A percentile compares a stretch with the other conserved stretches of the same genome.
phyloP scores from a whole-genome alignment of 2,888 invertebrate genomes.

The Alloplasta piceator region DNA sequence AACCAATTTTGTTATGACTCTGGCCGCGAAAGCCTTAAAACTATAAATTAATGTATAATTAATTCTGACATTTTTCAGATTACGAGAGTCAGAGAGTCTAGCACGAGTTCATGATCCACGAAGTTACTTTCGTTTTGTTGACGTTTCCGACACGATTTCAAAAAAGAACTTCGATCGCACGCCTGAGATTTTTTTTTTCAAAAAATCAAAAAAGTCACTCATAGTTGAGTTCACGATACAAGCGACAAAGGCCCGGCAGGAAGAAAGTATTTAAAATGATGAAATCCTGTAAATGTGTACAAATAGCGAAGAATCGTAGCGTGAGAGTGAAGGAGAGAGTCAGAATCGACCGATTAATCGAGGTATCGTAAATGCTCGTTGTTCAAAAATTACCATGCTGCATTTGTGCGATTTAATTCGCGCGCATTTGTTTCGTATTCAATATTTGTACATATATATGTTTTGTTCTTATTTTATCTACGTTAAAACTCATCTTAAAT shows the following conservation, averaged over 20 bases:
- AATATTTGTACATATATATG: constrained; percentile 25
- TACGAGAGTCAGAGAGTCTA: constrained; percentile 61
- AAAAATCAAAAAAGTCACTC: constrained; percentile 18
- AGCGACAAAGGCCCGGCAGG: constrained; percentile 60
- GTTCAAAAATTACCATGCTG: constrained; percentile 44
- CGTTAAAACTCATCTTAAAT: constrained; percentile 36
- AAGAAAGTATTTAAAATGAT: constrained; percentile 38
- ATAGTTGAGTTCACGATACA: constrained; percentile 52
- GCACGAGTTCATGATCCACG: constrained; percentile 23
- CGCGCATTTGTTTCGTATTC: constrained; percentile 5
- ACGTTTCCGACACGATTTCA: constrained; percentile 15
- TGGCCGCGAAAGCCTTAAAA: no score
- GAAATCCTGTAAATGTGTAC: constrained; percentile 71
- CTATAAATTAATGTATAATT: no score
- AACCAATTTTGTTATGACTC: no score
- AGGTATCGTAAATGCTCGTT: constrained; percentile 44
- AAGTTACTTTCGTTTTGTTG: constrained; percentile 24
- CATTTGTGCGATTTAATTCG: constrained; percentile 49
- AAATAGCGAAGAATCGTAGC: constrained; percentile 57
- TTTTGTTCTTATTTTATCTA: constrained; percentile 18
- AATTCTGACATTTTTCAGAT: constrained; percentile 47
- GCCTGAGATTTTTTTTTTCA: constrained; percentile 24
- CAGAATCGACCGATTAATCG: constrained; percentile 24
- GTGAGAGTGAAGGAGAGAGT: constrained; percentile 7
- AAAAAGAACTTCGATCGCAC: constrained; percentile 26